These are phyloP conservation scores for Laticauda colubrina DNA, from an alignment of 2,113 vertebrate species.

Conservation along the genomic window DNA sequence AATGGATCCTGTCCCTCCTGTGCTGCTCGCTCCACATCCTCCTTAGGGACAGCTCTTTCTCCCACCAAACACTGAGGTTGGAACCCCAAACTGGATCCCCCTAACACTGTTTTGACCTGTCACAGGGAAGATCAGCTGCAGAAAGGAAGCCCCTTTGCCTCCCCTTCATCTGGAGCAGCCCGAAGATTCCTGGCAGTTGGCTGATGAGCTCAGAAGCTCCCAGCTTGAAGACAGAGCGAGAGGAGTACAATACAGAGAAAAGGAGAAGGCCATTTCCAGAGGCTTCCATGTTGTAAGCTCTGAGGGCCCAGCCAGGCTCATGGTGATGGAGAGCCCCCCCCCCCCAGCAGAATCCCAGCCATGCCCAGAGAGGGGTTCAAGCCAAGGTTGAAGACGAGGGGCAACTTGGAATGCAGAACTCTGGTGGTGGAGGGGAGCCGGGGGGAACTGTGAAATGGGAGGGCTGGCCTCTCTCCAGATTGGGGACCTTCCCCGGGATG, in stretches of 20 bases:
- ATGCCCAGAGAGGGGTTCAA: not conserved
- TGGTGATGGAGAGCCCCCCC: no score
- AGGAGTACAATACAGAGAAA: not conserved
- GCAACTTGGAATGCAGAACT: not conserved
- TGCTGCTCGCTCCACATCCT: rapidly evolving
- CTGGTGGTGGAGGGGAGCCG: no score
- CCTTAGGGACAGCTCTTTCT: not conserved
- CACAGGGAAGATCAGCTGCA: not conserved
- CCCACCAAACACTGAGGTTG: not conserved
- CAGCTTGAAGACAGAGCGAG: not conserved
- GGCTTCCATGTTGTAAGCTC: not conserved
- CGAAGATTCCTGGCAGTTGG: not conserved
- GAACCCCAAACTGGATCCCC: no score
- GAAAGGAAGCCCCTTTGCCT: not conserved
- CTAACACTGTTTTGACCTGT: not conserved
- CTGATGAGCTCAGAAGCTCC: not conserved
- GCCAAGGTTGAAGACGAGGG: not conserved
- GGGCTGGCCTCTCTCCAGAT: not conserved
- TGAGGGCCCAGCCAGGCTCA: not conserved
- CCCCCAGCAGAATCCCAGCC: not conserved
- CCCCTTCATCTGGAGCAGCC: not conserved
- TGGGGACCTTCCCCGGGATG: not conserved
- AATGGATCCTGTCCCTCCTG: not conserved
- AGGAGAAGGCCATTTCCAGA: not conserved
- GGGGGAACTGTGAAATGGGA: not conserved